Base-by-base conservation (phyloP, 2,113 vertebrate species). In the Rutilus rutilus region DNA sequence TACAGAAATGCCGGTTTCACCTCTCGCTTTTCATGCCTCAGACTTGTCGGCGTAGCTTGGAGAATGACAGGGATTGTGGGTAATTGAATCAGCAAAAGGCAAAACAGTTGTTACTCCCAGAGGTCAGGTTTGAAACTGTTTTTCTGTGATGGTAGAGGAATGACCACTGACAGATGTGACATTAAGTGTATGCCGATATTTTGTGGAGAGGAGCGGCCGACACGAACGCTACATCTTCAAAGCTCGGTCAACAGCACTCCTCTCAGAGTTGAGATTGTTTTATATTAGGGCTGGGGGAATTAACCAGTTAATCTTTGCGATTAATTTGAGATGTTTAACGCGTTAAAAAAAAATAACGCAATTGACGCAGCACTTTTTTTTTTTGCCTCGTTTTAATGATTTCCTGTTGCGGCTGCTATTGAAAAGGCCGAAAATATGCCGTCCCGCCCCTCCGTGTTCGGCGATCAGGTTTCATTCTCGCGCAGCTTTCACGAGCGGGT, bases 171-270 rank as follows among this genome's bases (percentile, higher is more conserved):
- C 62, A 62, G 14, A 85, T 54, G 42, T 88, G 87, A 78, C 74
- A 81, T 62, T 50, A 45, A 71, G 83, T 9, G 75, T 84, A 86
- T 86, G 83, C 82, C 86, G 88, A 86, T 88, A 89, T 90, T 90
- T 87, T 30, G 71, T 60, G 80, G 85, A 47, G 39, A 45, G 86
- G 62, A 83, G 36, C 65, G 78, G 71, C 71, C 60, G 65, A 85
- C 85, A 47, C 86, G 86, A 85, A 64, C 8, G 21, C n/a, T 54
- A 21, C 15, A 33, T 36, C 27, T 67, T 52, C 25, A 86, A 73
- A 65, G 17, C 10, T 59, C 39, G 42, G 74, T 78, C 75, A 78
- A 69, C 45, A 85, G 33, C 50, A 39, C 62, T 65, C 50, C 4
- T 39, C n/a, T 42, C 23, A 21, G 33, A 71, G 62, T 11, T 42